phyloP scores from a whole-genome alignment of 2,797 vertebrate genomes.

The Esox lucius region DNA sequence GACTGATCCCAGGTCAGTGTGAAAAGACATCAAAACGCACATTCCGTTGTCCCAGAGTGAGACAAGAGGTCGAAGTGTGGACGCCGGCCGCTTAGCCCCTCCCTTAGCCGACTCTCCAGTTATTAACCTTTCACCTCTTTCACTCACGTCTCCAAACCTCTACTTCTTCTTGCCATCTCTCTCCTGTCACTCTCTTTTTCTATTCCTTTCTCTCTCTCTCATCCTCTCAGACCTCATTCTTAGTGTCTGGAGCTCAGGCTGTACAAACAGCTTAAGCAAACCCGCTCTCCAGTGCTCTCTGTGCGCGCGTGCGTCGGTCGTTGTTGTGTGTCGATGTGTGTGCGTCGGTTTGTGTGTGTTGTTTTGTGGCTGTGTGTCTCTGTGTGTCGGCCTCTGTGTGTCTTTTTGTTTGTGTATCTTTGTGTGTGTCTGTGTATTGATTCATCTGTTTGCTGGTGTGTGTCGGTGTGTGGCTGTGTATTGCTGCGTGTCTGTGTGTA shows the following conservation, averaged over 20 bases:
- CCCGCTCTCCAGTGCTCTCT: conserved; percentile 51
- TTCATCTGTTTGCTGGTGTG: conserved; percentile 4
- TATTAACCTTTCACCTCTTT: background rate
- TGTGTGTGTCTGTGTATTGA: conserved; percentile 1
- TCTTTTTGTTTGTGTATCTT: conserved; percentile 9
- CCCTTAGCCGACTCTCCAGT: background rate
- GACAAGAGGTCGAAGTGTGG: conserved; percentile 42
- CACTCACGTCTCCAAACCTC: conserved; percentile 17
- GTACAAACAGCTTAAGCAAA: conserved; percentile 68
- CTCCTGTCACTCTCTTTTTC: background rate
- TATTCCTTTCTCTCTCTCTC: conserved; percentile 1
- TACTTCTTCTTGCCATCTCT: background rate
- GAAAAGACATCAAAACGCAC: conserved; percentile 69
- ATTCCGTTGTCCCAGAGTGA: conserved; percentile 41
- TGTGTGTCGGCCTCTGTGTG: background rate
- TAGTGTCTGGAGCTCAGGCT: conserved; percentile 55
- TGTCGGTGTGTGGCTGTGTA: background rate
- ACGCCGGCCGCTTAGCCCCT: conserved; percentile 6
- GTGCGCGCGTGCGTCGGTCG: conserved; percentile 28
- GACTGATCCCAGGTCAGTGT: conserved; percentile 61
- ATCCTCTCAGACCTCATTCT: conserved; percentile 26
- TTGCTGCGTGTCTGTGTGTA: background rate
- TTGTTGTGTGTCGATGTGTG: background rate
- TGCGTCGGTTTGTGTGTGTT: conserved; percentile 11
- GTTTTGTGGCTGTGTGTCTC: background rate